Evolutionary conservation across 2,888 invertebrate genomes (phyloP).

Genomic region (Conomelus anceps): DNA sequence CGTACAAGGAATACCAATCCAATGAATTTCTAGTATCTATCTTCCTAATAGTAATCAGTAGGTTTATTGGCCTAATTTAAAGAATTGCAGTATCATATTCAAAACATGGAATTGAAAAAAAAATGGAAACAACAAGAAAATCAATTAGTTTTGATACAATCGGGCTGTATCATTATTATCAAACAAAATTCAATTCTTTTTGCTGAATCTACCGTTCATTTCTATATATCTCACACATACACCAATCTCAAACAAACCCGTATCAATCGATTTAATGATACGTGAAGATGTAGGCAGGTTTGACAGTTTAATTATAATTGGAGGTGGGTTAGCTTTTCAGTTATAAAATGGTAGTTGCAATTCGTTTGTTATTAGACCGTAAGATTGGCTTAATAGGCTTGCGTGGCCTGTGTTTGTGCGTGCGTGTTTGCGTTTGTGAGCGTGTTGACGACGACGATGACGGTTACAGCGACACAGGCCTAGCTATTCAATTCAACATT

Average conservation of each 20-base stretch:
- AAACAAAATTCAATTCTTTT: too few species aligned
- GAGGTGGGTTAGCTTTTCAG: not conserved
- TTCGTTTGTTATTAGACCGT: not conserved
- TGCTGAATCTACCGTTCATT: not conserved
- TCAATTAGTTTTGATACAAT: too few species aligned
- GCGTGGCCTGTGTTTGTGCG: not conserved
- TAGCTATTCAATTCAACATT: not conserved
- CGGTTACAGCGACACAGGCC: too few species aligned
- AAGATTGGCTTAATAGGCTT: not conserved
- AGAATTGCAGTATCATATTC: too few species aligned
- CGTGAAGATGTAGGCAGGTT: not conserved
- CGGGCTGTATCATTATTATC: too few species aligned
- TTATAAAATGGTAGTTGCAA: not conserved
- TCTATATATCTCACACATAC: not conserved
- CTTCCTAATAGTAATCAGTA: too few species aligned
- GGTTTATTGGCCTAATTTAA: too few species aligned
- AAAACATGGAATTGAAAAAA: not conserved
- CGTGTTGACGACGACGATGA: not conserved
- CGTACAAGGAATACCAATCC: too few species aligned
- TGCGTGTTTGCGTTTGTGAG: not conserved
- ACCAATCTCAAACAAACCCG: not conserved
- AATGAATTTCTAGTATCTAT: too few species aligned
- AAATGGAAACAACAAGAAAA: not conserved
- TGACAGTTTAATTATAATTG: not conserved
- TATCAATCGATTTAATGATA: not conserved